These are phyloP conservation scores for Ascaphus truei DNA, from an alignment of 2,113 vertebrate species.

Conservation along the genomic window DNA sequence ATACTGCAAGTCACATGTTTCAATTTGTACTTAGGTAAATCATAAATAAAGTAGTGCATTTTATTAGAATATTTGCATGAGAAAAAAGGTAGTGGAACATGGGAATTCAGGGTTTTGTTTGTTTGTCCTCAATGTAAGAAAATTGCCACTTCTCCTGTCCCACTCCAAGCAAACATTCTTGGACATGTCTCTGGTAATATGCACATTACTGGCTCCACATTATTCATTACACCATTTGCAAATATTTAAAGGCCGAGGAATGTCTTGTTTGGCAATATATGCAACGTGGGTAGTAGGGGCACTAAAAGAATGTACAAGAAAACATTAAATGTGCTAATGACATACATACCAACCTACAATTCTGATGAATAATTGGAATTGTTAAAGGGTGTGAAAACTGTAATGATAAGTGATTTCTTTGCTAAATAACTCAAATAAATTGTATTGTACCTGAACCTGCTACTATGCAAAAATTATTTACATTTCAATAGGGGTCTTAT, in stretches of 20 bases:
- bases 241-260: constrained; percentile 15
- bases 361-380: constrained; percentile 26
- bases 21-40: constrained; percentile 23
- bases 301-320: constrained; percentile 25
- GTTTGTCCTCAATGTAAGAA: constrained; percentile 15
- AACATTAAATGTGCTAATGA: constrained; percentile 31
- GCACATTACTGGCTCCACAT: not conserved
- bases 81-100: no score
- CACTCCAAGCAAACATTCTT: constrained; percentile 12
- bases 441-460: not conserved
- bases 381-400: constrained; percentile 19
- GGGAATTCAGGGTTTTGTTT: no score
- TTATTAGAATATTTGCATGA: constrained; percentile 19
- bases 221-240: not conserved
- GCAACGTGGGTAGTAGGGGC: constrained; percentile 19
- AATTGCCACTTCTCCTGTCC: constrained; percentile 5
- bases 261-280: constrained; percentile 10
- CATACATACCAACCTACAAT: constrained; percentile 33
- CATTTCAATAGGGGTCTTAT: not conserved
- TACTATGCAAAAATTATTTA: not conserved
- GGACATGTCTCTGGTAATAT: not conserved
- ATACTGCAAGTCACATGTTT: no score
- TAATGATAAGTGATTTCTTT: not conserved
- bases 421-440: not conserved
- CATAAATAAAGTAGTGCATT: constrained; percentile 21